phyloP scores from a whole-genome alignment of 2,888 invertebrate species.

The Cryptus armator region DNA sequence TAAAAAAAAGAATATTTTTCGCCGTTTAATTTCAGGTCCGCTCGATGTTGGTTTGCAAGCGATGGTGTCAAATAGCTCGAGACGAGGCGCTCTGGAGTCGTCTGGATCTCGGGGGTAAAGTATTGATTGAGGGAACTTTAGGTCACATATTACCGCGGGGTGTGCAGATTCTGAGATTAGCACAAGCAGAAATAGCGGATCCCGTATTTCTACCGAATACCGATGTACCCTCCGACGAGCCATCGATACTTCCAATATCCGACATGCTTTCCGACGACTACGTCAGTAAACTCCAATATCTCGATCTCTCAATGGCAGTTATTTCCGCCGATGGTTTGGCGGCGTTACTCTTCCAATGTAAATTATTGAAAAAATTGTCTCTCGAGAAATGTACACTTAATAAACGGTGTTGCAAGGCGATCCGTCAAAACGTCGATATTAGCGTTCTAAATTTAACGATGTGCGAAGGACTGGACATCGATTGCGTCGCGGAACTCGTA shows the following conservation, averaged over 20 bases:
- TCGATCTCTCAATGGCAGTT: conserved; percentile 94
- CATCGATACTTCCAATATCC: conserved; percentile 41
- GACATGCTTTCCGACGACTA: conserved; percentile 84
- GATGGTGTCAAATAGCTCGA: conserved; percentile 92
- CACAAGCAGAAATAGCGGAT: conserved; percentile 91
- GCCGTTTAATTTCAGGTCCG: conserved; percentile 78
- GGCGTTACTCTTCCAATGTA: conserved; percentile 89
- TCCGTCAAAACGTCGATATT: conserved; percentile 89
- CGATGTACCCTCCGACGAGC: conserved; percentile 34
- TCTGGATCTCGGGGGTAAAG: conserved; percentile 91
- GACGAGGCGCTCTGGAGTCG: conserved; percentile 96
- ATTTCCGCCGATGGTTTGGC: conserved; percentile 88
- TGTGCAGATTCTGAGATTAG: conserved; percentile 91
- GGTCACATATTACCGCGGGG: conserved; percentile 92
- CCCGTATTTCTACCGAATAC: conserved; percentile 86
- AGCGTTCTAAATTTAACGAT: conserved; percentile 94
- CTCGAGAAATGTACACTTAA: conserved; percentile 91
- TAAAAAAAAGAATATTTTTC: not conserved
- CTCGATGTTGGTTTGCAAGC: conserved; percentile 87
- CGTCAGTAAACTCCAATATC: conserved; percentile 89
- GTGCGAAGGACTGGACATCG: conserved; percentile 90
- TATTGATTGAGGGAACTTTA: conserved; percentile 89
- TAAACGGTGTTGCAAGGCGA: conserved; percentile 88
- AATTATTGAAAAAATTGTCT: conserved; percentile 92
- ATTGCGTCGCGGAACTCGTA: conserved; percentile 88